A percentile compares a stretch with the other conserved stretches of the same genome.
Evolutionary conservation across 1,140 invertebrate genomes (phyloP).

Genomic region (Apis dorsata): DNA sequence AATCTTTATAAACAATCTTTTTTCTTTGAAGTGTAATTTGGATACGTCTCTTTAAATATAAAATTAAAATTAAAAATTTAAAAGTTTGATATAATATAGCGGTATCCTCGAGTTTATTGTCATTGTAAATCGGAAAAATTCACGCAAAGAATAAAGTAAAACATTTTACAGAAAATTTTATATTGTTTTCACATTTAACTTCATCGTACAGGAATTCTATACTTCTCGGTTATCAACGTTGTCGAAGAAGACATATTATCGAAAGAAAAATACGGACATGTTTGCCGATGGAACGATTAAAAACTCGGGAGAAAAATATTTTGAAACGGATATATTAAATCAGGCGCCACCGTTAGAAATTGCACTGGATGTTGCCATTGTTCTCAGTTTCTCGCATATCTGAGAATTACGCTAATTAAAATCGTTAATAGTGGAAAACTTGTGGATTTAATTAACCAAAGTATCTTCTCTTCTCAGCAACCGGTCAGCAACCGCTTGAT

Average conservation of each 20-base stretch:
- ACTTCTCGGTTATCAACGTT: not conserved
- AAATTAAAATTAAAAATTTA: no score
- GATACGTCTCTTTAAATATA: no score
- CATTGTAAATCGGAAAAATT: no score
- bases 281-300: not conserved
- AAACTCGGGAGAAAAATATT: not conserved
- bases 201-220: not conserved
- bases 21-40: no score
- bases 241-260: not conserved
- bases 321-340: not conserved
- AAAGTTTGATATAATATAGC: no score
- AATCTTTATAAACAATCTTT: no score
- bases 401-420: conserved; percentile 34
- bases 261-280: not conserved
- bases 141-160: no score
- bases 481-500: not conserved
- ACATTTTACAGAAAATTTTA: no score
- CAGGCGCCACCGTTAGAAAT: not conserved
- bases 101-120: no score
- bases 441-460: conserved; percentile 28
- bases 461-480: not conserved
- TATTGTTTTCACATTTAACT: no score
- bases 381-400: not conserved
- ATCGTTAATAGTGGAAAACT: conserved; percentile 9
- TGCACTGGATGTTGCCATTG: not conserved